phyloP scores from a whole-genome alignment of 2,797 vertebrate genomes.

The Anguilla obscura region DNA sequence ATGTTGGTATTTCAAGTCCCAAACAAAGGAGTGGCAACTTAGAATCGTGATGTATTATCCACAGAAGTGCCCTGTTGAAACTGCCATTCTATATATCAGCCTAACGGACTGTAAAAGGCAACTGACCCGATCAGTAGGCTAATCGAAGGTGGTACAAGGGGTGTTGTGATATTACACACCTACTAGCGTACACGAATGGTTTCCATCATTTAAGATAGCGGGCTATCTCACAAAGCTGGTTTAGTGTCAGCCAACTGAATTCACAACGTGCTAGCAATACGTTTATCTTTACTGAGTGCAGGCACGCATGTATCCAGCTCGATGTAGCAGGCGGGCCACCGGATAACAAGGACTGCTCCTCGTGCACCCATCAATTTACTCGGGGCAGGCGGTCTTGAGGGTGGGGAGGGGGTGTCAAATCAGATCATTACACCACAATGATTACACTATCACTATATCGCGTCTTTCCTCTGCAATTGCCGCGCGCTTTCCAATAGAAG shows the following conservation, averaged over 20 bases:
- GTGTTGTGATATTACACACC: neutral
- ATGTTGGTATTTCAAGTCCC: neutral
- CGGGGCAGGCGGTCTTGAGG: neutral
- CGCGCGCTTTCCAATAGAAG: neutral
- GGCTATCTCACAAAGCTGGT: neutral
- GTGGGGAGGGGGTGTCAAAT: neutral
- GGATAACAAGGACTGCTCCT: slow-evolving; percentile 14
- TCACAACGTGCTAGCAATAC: neutral
- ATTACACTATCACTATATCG: neutral
- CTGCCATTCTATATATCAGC: neutral
- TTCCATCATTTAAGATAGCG: neutral
- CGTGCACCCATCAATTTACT: neutral
- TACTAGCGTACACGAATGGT: neutral
- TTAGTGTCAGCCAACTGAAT: neutral
- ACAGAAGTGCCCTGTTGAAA: neutral
- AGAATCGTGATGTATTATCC: neutral
- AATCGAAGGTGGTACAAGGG: neutral
- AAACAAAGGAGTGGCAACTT: slow-evolving; percentile 20
- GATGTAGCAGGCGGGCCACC: neutral
- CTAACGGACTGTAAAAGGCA: neutral
- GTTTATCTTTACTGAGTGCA: neutral
- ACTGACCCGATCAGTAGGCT: neutral
- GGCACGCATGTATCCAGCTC: neutral
- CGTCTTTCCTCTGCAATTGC: neutral
- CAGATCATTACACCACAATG: neutral